Base-by-base conservation (phyloP, 30 jellyfish, hydroid and myxozoan genomes). In the Aurelia sp. region DNA sequence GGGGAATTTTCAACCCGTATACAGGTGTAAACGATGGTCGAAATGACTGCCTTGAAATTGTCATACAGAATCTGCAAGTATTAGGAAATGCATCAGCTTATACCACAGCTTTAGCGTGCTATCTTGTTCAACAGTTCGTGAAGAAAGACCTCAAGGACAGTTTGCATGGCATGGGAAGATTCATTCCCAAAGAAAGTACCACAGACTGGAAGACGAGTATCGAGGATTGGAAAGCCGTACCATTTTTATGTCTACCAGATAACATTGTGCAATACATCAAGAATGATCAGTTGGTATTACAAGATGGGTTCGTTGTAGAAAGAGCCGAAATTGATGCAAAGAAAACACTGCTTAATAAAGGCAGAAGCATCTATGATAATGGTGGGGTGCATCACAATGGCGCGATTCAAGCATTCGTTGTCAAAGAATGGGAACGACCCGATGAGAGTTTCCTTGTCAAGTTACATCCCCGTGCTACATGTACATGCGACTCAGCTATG, bases 171-270 rank as follows among this genome's bases (percentile, higher is more conserved):
- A 62, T 82, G 19, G 98, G 98, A 3, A 74, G 92, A 20, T 85
- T 84, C 79, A 85, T 82, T 16, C 73, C 90, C 12, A 89, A 90
- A 12, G 90, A 84, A 6, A 96, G 86, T 51, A 85, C 85, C 66
- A 78, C 78, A 23, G 63, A 72, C n/a, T 79, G 66, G 73, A 91
- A 79, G 77, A 76, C 82, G 10, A 27, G 77, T 8, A 83, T 91
- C 21, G 55, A 73, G 37, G 88, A 48, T 48, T 51, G 89, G 82
- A 86, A 85, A 51, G 84, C 87, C 22, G 62, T 76, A 19, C 84
- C 98, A 23, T 76, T 87, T 85, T 66, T 94, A 21, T 91, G 92
- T 73, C 90, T 81, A 13, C 98, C 98, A n/a, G 92, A 85, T 11
- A 88, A 91, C 64, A 79, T 91, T 52, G 90, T 91, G 37, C 81